Conservation (phyloP, 2,797 vertebrate species). For the Acrossocheilus fasciatus region DNA sequence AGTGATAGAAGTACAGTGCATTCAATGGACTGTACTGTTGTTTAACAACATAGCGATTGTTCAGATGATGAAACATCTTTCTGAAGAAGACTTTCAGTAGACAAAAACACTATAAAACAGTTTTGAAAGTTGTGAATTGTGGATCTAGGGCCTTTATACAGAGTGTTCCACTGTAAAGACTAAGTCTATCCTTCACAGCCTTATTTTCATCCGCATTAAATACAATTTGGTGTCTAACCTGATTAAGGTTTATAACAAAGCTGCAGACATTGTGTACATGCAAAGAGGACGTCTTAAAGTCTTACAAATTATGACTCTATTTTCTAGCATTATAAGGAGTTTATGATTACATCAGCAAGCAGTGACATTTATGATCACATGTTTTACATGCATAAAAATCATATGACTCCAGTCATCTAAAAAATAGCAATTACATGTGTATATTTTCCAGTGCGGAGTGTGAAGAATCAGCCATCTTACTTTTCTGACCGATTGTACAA, state of each 20-base stretch:
- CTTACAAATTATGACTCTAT: background rate
- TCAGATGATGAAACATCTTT: too few species aligned
- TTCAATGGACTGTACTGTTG: too few species aligned
- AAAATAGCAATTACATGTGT: constrained; percentile 13
- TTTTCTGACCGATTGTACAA: constrained; percentile 96
- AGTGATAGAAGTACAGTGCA: background rate
- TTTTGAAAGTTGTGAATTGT: background rate
- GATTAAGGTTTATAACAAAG: background rate
- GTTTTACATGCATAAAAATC: background rate
- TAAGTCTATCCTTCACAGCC: background rate
- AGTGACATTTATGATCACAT: background rate
- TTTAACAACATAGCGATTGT: too few species aligned
- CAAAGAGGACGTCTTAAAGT: too few species aligned
- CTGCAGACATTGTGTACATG: background rate
- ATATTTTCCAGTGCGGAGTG: constrained; percentile 85
- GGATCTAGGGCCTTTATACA: background rate
- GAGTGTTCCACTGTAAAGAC: background rate
- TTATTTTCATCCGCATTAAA: background rate
- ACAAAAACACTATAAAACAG: background rate
- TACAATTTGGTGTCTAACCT: background rate
- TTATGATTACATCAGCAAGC: background rate
- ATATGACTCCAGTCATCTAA: background rate
- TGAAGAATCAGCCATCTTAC: constrained; percentile 95
- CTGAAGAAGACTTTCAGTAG: too few species aligned
- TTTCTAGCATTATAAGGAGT: background rate